A percentile compares a stretch with the other conserved stretches of the same genome.
Evolutionary conservation across 92 coral and sea anemone species (phyloP).

Genomic region (Zoanthus solanderi): DNA sequence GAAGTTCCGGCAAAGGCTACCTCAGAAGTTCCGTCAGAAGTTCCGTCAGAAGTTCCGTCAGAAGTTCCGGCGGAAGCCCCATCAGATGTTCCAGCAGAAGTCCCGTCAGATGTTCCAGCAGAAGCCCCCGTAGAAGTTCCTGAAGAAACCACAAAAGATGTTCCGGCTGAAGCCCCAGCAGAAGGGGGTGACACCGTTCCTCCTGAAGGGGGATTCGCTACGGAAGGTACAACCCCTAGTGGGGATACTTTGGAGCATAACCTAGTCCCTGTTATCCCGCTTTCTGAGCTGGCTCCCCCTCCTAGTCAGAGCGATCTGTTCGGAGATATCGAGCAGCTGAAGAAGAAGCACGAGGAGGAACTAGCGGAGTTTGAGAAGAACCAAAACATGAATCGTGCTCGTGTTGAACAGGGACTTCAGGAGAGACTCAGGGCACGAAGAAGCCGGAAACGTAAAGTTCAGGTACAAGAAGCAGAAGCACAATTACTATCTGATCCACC

Average conservation of each 20-base stretch:
- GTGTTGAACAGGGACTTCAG: conserved; percentile 94
- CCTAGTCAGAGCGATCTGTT: conserved; percentile 84
- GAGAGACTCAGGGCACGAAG: conserved; percentile 92
- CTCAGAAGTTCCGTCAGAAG: conserved; percentile 17
- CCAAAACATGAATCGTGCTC: conserved; percentile 90
- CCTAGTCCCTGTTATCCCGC: conserved; percentile 67
- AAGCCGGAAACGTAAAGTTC: conserved; percentile 82
- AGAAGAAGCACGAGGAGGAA: conserved; percentile 94
- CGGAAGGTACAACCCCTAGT: conserved; percentile 43
- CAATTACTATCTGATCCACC: conserved; percentile 63
- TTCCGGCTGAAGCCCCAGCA: conserved; percentile 57
- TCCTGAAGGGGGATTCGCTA: conserved; percentile 39
- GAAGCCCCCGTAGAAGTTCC: no score
- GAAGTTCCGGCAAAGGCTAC: not conserved
- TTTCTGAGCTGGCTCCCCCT: conserved; percentile 89
- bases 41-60: conserved; percentile 57
- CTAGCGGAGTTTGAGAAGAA: conserved; percentile 93
- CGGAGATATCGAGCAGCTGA: conserved; percentile 93
- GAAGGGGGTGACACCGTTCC: conserved; percentile 36
- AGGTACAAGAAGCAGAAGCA: conserved; percentile 81
- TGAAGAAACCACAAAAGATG: no score
- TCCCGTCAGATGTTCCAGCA: conserved; percentile 50
- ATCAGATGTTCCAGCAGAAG: conserved; percentile 35
- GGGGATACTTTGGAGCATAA: conserved; percentile 22
- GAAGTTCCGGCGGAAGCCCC: conserved; percentile 54